A percentile compares a stretch with the other conserved stretches of the same genome.
Evolutionary conservation across 2,797 vertebrate genomes (phyloP).

Genomic region (Danio albolineatus): DNA sequence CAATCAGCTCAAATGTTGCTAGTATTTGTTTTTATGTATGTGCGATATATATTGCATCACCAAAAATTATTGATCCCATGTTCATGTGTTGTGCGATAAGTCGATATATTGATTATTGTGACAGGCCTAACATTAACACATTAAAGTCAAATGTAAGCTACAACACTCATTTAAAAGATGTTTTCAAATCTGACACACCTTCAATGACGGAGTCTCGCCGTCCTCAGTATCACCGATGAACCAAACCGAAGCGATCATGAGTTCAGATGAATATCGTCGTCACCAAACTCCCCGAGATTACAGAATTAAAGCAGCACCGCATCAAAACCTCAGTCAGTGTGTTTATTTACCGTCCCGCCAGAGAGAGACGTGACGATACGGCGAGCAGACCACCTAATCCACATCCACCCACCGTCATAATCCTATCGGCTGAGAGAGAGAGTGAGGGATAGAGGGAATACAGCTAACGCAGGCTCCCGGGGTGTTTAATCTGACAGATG

Average conservation of each 20-base stretch:
- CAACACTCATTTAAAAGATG: neutral
- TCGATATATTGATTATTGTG: too few relatives aligned
- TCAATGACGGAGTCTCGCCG: neutral
- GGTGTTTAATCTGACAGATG: neutral
- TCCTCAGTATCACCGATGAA: conserved; percentile 41
- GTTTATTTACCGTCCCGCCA: neutral
- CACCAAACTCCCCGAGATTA: neutral
- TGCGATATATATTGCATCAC: too few relatives aligned
- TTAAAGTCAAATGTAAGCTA: neutral
- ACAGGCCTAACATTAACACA: too few relatives aligned
- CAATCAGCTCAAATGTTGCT: too few relatives aligned
- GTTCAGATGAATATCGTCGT: neutral
- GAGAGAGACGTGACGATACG: neutral
- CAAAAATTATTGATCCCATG: too few relatives aligned
- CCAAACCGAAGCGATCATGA: conserved; percentile 68
- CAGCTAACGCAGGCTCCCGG: too few relatives aligned
- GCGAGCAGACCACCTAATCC: conserved; percentile 25
- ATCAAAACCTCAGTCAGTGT: neutral
- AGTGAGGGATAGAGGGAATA: neutral
- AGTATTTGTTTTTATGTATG: too few relatives aligned
- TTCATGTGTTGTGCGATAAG: too few relatives aligned
- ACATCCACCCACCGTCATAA: conserved; percentile 20
- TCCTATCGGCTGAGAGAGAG: conserved; percentile 18
- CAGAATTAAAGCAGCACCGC: conserved; percentile 6
- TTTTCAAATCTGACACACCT: neutral